These are phyloP conservation scores for Bombus waltoni DNA, from an alignment of 1,140 invertebrate species.

Conservation along the genomic window DNA sequence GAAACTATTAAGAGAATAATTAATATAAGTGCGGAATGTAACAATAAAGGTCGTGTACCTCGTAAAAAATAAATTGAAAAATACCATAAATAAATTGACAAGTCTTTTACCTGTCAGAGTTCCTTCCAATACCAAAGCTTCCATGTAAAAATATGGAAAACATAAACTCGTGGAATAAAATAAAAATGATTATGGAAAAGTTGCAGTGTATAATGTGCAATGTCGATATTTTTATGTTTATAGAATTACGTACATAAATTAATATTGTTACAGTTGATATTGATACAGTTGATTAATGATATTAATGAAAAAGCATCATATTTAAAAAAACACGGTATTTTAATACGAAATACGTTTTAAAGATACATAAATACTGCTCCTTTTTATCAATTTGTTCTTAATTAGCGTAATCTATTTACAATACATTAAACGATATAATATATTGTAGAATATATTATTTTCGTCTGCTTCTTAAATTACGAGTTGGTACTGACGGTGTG, in stretches of 20 bases:
- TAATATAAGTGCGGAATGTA: constrained; percentile 80
- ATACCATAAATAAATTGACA: constrained; percentile 13
- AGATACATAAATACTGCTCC: constrained; percentile 9
- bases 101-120: constrained; percentile 1
- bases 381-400: not conserved
- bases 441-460: constrained; percentile 52
- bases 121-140: not conserved
- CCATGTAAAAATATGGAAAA: not conserved
- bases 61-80: constrained; percentile 77
- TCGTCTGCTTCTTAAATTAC: constrained; percentile 68
- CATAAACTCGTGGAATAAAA: not conserved
- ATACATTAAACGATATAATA: too few relatives aligned
- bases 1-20: constrained; percentile 73
- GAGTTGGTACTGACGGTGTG: constrained; percentile 28
- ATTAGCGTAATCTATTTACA: constrained; percentile 26
- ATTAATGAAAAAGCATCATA: not conserved
- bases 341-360: not conserved
- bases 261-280: not conserved
- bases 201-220: not conserved
- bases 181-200: too few relatives aligned
- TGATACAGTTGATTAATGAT: too few relatives aligned
- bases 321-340: constrained; percentile 18
- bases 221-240: not conserved
- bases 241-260: not conserved
- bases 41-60: constrained; percentile 79